Base-by-base conservation (phyloP, 2,888 invertebrate genomes). In the Ormyrus nitidulus region DNA sequence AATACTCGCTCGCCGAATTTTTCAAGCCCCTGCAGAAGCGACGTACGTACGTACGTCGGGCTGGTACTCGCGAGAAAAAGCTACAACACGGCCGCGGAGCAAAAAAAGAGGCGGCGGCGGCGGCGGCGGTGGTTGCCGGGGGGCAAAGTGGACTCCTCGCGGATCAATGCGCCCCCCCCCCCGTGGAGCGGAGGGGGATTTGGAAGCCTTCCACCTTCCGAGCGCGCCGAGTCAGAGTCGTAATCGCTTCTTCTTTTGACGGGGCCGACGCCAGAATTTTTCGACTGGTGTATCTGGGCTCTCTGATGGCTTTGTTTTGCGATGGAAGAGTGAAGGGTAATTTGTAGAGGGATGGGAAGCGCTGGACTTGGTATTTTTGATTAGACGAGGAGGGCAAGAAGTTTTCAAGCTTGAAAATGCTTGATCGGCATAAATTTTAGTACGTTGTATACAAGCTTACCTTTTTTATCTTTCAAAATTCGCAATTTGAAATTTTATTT, bases 171-270 rank as follows among this genome's bases (percentile, higher is more conserved):
- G 56, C 66, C 61, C 34, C 10, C 11, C 10, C 13, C 10, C 11
- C 19, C 13, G 44, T 53, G 49, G 9, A 19, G 73, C 77, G 84
- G 70, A 83, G 74, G 83, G 77, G 84, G 79, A 84, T 85, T 56
- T 86, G 85, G 84, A 87, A 85, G 80, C 71, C 79, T 76, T 72
- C 76, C 71, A 64, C 66, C 68, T 44, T 53, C 49, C 56, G 46
- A n/a, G 53, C 44, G 9, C 80, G 84, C 84, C 84, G 85, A 83
- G 69, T 77, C 78, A 70, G 80, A 77, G 77, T 59, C 74, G 80
- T 80, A 71, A 81, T 79, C 81, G 75, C 83, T 80, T 77, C 61
- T 77, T 79, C 34, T 34, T 76, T 77, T 79, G 78, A 64, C 64
- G 68, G 54, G 64, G 3, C 34, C 34, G 3, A 34, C 3, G 34